Percentiles rank a stretch among this genome's conserved stretches.
Evolutionary conservation across 64 coral and sea anemone species (phyloP).

Genomic region (Platygyra sinensis): DNA sequence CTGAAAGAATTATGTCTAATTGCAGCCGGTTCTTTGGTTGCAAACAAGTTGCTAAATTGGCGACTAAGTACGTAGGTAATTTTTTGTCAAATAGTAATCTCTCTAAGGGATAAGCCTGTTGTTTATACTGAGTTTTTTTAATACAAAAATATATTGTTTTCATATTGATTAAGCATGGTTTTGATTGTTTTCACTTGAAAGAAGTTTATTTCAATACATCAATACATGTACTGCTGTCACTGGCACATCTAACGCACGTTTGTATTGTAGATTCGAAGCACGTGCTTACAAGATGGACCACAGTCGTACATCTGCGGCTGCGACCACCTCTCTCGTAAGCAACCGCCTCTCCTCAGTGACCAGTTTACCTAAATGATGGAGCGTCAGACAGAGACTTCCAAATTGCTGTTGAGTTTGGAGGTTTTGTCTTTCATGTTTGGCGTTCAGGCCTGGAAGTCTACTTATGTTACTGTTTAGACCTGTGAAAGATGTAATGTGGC

Average conservation of each 20-base stretch:
- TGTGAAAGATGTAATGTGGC: not conserved
- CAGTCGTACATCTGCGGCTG: too few species aligned
- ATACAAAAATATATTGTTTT: not conserved
- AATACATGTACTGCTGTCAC: too few species aligned
- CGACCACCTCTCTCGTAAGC: too few species aligned
- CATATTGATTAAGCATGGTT: not conserved
- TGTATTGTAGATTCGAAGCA: too few species aligned
- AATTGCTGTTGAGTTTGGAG: not conserved
- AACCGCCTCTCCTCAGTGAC: too few species aligned
- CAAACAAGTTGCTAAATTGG: not conserved
- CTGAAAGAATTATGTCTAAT: not conserved
- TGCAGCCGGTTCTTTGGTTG: not conserved
- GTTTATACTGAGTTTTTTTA: not conserved
- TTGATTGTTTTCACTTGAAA: too few species aligned
- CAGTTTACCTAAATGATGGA: not conserved
- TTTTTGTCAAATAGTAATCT: not conserved
- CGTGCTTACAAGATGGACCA: too few species aligned
- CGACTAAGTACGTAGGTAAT: too few species aligned
- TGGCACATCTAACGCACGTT: too few species aligned
- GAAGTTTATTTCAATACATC: not conserved
- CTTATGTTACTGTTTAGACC: not conserved
- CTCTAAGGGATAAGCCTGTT: not conserved
- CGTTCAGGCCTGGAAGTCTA: not conserved
- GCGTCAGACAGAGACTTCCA: not conserved
- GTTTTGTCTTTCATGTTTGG: not conserved